Percentiles rank a stretch among this genome's conserved stretches.
phyloP scores from a whole-genome alignment of 2,113 vertebrate species.

The Anoplopoma fimbria region DNA sequence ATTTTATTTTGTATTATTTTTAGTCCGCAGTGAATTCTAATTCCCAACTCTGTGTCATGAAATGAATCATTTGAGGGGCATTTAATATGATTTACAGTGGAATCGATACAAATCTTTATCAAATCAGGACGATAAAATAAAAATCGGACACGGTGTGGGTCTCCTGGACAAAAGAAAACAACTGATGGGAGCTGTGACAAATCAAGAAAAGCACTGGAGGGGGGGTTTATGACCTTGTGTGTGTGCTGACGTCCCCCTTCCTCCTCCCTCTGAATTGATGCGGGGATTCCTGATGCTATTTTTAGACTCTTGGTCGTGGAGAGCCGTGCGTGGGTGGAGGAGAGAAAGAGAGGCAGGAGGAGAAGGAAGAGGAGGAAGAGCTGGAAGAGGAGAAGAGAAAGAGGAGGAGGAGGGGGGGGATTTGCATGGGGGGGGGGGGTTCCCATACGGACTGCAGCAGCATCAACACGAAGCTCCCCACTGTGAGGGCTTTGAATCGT shows the following conservation, averaged over 20 bases:
- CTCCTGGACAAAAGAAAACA: slow-evolving; percentile 1
- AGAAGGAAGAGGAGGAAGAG: slow-evolving; percentile 22
- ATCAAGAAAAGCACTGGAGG: slow-evolving; percentile 53
- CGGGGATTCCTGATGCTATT: slow-evolving; percentile 85
- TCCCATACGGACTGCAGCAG: slow-evolving; percentile 78
- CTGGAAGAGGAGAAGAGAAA: slow-evolving; percentile 5
- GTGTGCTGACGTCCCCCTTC: slow-evolving; percentile 62
- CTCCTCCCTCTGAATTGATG: slow-evolving; percentile 76
- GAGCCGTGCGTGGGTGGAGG: slow-evolving; percentile 79
- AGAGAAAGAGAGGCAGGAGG: slow-evolving; percentile 53
- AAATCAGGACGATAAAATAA: slow-evolving; percentile 43
- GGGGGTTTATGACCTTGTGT: slow-evolving; percentile 80
- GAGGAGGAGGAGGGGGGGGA: not conserved
- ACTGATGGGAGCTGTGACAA: slow-evolving; percentile 55
- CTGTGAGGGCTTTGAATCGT: slow-evolving; percentile 79
- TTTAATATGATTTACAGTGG: slow-evolving; percentile 59
- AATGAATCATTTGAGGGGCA: slow-evolving; percentile 35
- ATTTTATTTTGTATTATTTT: not conserved
- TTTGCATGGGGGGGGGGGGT: slow-evolving; percentile 59
- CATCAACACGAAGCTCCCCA: slow-evolving; percentile 63
- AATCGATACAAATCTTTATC: slow-evolving; percentile 60
- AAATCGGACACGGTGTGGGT: slow-evolving; percentile 39
- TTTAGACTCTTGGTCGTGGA: slow-evolving; percentile 79
- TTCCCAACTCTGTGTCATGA: slow-evolving; percentile 21
- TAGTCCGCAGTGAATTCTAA: slow-evolving; percentile 20